A percentile compares a stretch with the other conserved stretches of the same genome.
Conservation (phyloP, 2,888 invertebrate genomes). For the Pterostichus niger region DNA sequence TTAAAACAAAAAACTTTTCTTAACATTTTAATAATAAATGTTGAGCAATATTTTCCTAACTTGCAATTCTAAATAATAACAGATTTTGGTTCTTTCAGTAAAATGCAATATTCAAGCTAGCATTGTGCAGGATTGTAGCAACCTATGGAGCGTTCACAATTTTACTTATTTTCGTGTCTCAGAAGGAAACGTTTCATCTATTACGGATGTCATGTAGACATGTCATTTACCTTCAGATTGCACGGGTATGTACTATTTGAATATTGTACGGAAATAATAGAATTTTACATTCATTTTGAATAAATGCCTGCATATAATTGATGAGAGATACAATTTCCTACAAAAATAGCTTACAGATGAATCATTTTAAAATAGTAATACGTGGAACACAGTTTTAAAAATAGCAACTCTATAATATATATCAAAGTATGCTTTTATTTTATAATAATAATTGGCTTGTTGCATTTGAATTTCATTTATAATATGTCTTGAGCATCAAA, state of each 20-base stretch:
- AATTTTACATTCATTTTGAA: conserved; percentile 37
- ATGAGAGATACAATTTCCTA: conserved; percentile 9
- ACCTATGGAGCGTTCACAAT: conserved; percentile 6
- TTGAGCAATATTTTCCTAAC: too few relatives aligned
- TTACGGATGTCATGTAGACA: conserved; percentile 48
- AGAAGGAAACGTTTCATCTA: conserved; percentile 40
- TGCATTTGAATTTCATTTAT: too few relatives aligned
- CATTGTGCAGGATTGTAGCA: conserved; percentile 11
- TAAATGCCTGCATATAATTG: conserved; percentile 9
- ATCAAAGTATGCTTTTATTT: too few relatives aligned
- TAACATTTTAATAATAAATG: too few relatives aligned
- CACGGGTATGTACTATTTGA: not conserved
- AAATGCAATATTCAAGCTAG: conserved; percentile 26
- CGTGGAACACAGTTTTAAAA: too few relatives aligned
- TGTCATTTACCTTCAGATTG: conserved; percentile 41
- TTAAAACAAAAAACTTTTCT: too few relatives aligned
- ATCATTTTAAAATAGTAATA: too few relatives aligned
- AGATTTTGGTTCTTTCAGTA: too few relatives aligned
- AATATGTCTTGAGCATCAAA: too few relatives aligned
- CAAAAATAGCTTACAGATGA: conserved; percentile 12
- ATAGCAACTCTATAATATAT: too few relatives aligned
- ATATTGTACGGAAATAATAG: conserved; percentile 39
- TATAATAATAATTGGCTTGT: too few relatives aligned
- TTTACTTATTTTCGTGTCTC: conserved; percentile 43
- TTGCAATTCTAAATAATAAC: too few relatives aligned